These are phyloP conservation scores for Stegophylla sp. DNA, from an alignment of 2,888 invertebrate genomes.

Conservation along the genomic window DNA sequence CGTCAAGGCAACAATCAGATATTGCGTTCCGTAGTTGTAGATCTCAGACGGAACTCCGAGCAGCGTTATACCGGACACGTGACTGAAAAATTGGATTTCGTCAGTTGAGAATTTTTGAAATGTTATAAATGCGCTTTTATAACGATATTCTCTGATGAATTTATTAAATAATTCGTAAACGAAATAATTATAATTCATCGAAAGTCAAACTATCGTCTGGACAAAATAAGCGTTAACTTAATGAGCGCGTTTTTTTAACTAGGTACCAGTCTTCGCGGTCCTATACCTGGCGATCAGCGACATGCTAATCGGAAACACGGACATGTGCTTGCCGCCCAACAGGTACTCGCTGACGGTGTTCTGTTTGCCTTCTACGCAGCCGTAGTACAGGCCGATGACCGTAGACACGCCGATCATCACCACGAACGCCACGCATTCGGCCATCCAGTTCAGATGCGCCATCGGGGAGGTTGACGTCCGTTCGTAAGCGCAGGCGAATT, in stretches of 20 bases:
- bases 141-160: constrained; percentile 31
- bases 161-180: too few species aligned
- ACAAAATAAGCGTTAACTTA: too few species aligned
- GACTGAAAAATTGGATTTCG: too few species aligned
- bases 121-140: constrained; percentile 59
- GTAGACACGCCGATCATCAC: constrained; percentile 55
- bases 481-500: too few species aligned
- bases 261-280: background rate
- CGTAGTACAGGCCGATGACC: constrained; percentile 59
- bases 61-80: constrained; percentile 77
- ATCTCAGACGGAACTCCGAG: constrained; percentile 78
- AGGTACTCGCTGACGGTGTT: constrained; percentile 77
- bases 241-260: too few species aligned
- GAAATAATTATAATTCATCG: too few species aligned
- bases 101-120: background rate
- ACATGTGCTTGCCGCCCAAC: constrained; percentile 79
- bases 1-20: constrained; percentile 31
- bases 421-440: constrained; percentile 54
- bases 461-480: too few species aligned
- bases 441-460: constrained; percentile 1
- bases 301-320: constrained; percentile 80
- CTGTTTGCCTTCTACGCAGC: constrained; percentile 66
- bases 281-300: constrained; percentile 78
- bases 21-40: constrained; percentile 72
- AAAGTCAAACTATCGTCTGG: too few species aligned